A percentile compares a stretch with the other conserved stretches of the same genome.
Evolutionary conservation across 2,113 vertebrate species (phyloP).

Genomic region (Forbesichthys papilliferus): DNA sequence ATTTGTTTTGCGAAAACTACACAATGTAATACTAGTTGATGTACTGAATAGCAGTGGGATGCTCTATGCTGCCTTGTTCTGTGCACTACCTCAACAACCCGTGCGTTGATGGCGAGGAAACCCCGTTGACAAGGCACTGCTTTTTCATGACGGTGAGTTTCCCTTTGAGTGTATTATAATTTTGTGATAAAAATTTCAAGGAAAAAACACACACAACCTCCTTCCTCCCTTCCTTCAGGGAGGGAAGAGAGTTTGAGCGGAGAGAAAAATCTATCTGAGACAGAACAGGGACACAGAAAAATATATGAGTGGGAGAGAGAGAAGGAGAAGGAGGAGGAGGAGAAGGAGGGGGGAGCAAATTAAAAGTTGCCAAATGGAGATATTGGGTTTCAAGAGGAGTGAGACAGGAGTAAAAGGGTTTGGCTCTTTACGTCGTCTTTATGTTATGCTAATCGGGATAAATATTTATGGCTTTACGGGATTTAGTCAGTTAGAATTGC

Average conservation of each 20-base stretch:
- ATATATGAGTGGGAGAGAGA: slow-evolving; percentile 89
- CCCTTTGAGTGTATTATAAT: slow-evolving; percentile 99
- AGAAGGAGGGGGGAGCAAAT: slow-evolving; percentile 90
- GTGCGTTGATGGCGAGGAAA: slow-evolving; percentile 99
- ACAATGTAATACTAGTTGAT: neutral
- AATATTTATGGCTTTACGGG: slow-evolving; percentile 67
- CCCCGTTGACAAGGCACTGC: slow-evolving; percentile 99
- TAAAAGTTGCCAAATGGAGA: slow-evolving; percentile 99
- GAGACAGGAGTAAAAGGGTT: slow-evolving; percentile 82
- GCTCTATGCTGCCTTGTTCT: slow-evolving; percentile 61
- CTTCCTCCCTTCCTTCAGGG: slow-evolving; percentile 94
- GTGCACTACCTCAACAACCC: slow-evolving; percentile 86
- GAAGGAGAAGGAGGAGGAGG: slow-evolving; percentile 74
- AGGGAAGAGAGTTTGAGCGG: slow-evolving; percentile 88
- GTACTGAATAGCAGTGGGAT: slow-evolving; percentile 7
- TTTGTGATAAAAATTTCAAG: slow-evolving; percentile 99
- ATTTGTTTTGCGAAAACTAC: neutral
- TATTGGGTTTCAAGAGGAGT: slow-evolving; percentile 99
- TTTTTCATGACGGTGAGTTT: slow-evolving; percentile 99
- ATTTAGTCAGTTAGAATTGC: slow-evolving; percentile 54
- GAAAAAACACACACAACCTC: slow-evolving; percentile 96
- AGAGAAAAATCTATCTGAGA: slow-evolving; percentile 89
- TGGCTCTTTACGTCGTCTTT: slow-evolving; percentile 76
- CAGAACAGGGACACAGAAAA: slow-evolving; percentile 84
- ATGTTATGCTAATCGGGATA: slow-evolving; percentile 80